Evolutionary conservation across 2,113 vertebrate genomes (phyloP).

Genomic region (Penelope pileata): DNA sequence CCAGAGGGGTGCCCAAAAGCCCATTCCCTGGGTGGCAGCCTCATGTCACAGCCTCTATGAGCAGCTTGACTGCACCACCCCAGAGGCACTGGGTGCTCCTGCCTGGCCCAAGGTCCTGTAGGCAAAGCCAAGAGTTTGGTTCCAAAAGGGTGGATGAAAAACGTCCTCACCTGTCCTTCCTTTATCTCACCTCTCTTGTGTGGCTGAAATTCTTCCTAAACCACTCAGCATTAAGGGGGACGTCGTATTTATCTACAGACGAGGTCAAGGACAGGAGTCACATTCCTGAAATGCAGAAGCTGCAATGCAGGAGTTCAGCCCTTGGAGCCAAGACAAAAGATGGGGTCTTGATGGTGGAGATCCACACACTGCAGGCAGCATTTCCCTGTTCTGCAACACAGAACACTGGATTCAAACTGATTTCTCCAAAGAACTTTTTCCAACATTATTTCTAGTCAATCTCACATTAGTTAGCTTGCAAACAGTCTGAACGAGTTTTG

Average conservation of each 20-base stretch:
- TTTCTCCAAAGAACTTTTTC: background rate
- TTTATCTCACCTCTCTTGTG: background rate
- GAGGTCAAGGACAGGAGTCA: background rate
- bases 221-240: background rate
- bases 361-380: background rate
- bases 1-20: background rate
- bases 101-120: background rate
- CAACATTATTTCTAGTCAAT: background rate
- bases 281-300: conserved; percentile 14
- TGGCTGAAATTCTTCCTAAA: conserved; percentile 7
- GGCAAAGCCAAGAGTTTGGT: background rate
- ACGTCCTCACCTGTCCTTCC: background rate
- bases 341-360: background rate
- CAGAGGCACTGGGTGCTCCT: background rate
- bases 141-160: background rate
- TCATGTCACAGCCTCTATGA: background rate
- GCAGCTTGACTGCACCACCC: background rate
- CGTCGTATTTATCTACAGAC: background rate
- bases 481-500: background rate
- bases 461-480: background rate
- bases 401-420: background rate
- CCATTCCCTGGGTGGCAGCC: fast-evolving
- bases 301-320: background rate
- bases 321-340: background rate
- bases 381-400: background rate